Evolutionary conservation across 2,888 invertebrate genomes (phyloP).

Genomic region (Epistrophe eligans): DNA sequence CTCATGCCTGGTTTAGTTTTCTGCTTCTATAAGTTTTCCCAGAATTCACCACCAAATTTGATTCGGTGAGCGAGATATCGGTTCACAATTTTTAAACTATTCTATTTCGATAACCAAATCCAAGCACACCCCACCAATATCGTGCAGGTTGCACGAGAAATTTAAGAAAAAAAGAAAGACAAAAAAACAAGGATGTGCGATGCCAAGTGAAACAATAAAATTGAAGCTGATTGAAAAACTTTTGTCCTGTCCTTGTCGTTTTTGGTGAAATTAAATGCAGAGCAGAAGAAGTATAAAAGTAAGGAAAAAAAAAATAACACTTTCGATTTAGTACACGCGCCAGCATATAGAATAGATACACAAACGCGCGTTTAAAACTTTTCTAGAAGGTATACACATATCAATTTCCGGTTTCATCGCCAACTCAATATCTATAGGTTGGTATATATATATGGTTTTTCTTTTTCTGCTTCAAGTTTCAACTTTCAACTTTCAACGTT

Average conservation of each 20-base stretch:
- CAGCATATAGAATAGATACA: background rate
- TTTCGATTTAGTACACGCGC: background rate
- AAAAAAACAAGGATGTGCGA: background rate
- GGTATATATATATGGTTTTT: too few species aligned
- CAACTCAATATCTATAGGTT: conserved; percentile 54
- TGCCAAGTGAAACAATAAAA: conserved; percentile 11
- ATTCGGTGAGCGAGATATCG: conserved; percentile 23
- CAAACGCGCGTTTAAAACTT: conserved; percentile 33
- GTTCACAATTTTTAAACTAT: background rate
- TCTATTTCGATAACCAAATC: background rate
- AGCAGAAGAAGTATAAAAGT: background rate
- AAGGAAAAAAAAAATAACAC: background rate
- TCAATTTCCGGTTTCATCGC: conserved; percentile 64
- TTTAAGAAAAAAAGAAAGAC: conserved; percentile 2
- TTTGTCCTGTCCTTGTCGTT: background rate
- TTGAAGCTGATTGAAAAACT: conserved; percentile 26
- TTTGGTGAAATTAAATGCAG: background rate
- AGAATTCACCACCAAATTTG: conserved; percentile 60
- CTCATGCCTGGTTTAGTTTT: conserved; percentile 53
- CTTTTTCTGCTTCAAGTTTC: background rate
- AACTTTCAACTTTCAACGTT: conserved; percentile 14
- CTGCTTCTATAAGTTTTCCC: conserved; percentile 45
- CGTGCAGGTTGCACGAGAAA: background rate
- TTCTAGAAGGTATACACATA: conserved; percentile 47
- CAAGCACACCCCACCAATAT: background rate